Percentiles rank a stretch among this genome's conserved stretches.
Conservation (phyloP, 2,113 vertebrate species). For the Echinops telfairi region DNA sequence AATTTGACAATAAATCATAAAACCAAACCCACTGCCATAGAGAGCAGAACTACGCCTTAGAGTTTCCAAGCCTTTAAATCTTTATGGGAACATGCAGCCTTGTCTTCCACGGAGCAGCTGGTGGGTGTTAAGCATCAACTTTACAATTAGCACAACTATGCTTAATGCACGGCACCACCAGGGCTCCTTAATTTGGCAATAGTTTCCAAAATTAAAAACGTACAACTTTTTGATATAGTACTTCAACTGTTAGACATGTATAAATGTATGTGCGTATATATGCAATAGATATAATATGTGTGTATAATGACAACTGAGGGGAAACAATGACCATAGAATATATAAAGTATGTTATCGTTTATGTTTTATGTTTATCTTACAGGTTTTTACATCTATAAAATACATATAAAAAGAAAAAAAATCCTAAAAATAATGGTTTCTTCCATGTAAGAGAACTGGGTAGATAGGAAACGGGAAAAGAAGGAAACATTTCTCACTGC, state of each 20-base stretch:
- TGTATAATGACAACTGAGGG: neutral
- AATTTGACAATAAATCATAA: neutral
- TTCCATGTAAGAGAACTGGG: neutral
- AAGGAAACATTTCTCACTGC: neutral
- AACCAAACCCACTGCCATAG: too few relatives aligned
- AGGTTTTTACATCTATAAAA: neutral
- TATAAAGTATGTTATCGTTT: neutral
- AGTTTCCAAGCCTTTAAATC: too few relatives aligned
- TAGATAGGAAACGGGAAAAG: neutral
- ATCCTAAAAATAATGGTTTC: neutral
- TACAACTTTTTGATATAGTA: neutral
- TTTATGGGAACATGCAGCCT: too few relatives aligned
- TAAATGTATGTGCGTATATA: neutral
- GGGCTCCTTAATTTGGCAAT: neutral
- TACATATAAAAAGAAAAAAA: neutral
- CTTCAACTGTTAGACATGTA: neutral
- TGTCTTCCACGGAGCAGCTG: too few relatives aligned
- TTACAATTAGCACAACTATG: too few relatives aligned
- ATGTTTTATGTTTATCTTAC: neutral
- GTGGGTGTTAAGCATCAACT: too few relatives aligned
- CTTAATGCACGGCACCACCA: too few relatives aligned
- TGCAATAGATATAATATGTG: neutral
- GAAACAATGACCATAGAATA: neutral
- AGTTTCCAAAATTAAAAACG: constrained; percentile 55
- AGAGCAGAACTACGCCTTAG: too few relatives aligned